A percentile compares a stretch with the other conserved stretches of the same genome.
Evolutionary conservation across 2,797 vertebrate genomes (phyloP).

Genomic region (Megalops cyprinoides): DNA sequence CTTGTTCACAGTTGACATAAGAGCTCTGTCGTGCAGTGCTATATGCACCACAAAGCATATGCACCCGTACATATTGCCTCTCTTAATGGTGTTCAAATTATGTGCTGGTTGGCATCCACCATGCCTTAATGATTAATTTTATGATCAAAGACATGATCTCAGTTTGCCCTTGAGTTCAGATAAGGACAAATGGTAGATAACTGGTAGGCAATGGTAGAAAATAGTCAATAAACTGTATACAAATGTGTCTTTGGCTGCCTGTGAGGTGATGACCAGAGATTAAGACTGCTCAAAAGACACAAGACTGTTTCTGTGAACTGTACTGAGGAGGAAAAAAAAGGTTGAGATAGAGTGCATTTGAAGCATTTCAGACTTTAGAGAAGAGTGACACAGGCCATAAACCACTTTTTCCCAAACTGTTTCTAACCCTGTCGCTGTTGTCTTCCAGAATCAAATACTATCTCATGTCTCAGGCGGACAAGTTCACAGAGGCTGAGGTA

Average conservation of each 20-base stretch:
- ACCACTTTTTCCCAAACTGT: not conserved
- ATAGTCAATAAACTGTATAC: too few species aligned
- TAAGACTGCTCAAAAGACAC: not conserved
- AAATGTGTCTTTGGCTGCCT: not conserved
- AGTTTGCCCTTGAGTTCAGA: too few species aligned
- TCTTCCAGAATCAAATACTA: conserved; percentile 83
- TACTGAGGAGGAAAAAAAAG: not conserved
- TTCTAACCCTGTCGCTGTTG: conserved; percentile 13
- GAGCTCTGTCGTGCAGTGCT: not conserved
- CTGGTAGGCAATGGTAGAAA: too few species aligned
- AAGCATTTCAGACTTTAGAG: not conserved
- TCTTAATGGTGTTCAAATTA: not conserved
- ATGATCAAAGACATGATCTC: not conserved
- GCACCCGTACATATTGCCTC: not conserved
- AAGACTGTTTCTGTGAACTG: not conserved
- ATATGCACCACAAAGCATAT: not conserved
- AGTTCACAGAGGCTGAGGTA: conserved; percentile 88
- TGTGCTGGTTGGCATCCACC: not conserved
- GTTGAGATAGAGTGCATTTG: not conserved
- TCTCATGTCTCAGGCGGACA: conserved; percentile 89
- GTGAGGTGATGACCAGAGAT: not conserved
- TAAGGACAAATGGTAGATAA: too few species aligned
- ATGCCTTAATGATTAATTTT: not conserved
- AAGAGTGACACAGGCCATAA: not conserved
- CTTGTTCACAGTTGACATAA: too few species aligned